phyloP scores from a whole-genome alignment of 2,888 invertebrate genomes.

The Julus scanicus region DNA sequence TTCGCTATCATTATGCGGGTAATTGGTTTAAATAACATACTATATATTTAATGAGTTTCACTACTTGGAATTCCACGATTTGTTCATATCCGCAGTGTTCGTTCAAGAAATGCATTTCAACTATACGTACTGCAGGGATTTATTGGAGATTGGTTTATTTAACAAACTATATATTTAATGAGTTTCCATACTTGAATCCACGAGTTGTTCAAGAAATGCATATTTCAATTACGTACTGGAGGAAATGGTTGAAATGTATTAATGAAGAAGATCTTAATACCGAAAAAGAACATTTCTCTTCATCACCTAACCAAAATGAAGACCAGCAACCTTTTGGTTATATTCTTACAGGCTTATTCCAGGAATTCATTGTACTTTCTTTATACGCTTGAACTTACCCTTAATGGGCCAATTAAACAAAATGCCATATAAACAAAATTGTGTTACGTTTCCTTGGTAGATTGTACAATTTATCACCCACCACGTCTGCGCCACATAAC shows the following conservation, averaged over 20 bases:
- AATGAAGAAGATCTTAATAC: background rate
- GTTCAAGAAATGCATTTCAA: background rate
- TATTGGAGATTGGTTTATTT: too few relatives aligned
- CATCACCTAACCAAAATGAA: too few relatives aligned
- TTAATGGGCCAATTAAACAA: conserved; percentile 16
- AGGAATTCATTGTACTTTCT: background rate
- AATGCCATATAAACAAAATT: background rate
- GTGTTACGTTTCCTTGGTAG: background rate
- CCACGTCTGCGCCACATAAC: conserved; percentile 24
- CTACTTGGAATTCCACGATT: background rate
- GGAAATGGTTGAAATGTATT: background rate
- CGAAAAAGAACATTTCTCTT: background rate
- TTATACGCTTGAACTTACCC: background rate
- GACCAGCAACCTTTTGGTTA: background rate
- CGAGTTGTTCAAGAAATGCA: background rate
- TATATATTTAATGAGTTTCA: too few relatives aligned
- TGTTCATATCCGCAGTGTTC: too few relatives aligned
- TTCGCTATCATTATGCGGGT: too few relatives aligned
- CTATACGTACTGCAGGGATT: too few relatives aligned
- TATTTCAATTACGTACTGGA: too few relatives aligned
- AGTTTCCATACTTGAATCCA: background rate
- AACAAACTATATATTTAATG: too few relatives aligned
- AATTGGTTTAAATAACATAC: too few relatives aligned
- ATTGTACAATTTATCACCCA: conserved; percentile 19
- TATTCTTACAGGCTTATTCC: background rate